Evolutionary conservation across 2,888 invertebrate genomes (phyloP), one percentile per base, ranked within the genome.

Genomic region (Allacma fusca): DNA sequence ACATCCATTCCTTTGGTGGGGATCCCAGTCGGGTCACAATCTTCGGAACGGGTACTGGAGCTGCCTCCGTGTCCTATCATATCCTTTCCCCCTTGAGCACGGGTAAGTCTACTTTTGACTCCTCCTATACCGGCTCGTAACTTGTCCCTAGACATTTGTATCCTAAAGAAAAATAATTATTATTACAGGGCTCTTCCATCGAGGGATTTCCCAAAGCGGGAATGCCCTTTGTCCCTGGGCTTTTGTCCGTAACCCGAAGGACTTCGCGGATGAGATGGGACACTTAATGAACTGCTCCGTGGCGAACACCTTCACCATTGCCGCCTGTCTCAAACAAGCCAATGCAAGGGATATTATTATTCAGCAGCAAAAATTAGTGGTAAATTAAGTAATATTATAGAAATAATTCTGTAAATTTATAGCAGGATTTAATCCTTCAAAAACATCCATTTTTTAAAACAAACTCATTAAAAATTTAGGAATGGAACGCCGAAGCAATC

Each of bases 1-100:
- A 79, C 34, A 79, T 81, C 19, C 75, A 74, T 43, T 65, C 28
- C 26, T 81, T 80, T 71, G 81, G 80, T 5, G 81, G 81, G 1
- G 80, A 81, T 64, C 24, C 59, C 0, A 64, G 44, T 21, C 68
- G 70, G 9, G 77, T 81, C 0, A 80, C 80, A 0, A 40, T 80
- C 0, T 74, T 80, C 13, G 80, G 81, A 0, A 62, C 77, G 0
- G 77, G 80, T 64, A 77, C 80, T n/a, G 81, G 78, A n/a, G 80
- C 78, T n/a, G 79, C 80, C 13, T 44, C 80, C 57, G 79, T 77
- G 5, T 75, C 75, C 0, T 81, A 81, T 40, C 65, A 80, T 1
- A 75, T 78, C 68, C 12, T 81, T 0, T 77, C 77, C 0, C 79
- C 79, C 0, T 23, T 78, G 50, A 76, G 78, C 5, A 74, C 79